These are phyloP conservation scores for Pachyuromys duprasi DNA, from an alignment of 2,797 vertebrate genomes.

Conservation along the genomic window DNA sequence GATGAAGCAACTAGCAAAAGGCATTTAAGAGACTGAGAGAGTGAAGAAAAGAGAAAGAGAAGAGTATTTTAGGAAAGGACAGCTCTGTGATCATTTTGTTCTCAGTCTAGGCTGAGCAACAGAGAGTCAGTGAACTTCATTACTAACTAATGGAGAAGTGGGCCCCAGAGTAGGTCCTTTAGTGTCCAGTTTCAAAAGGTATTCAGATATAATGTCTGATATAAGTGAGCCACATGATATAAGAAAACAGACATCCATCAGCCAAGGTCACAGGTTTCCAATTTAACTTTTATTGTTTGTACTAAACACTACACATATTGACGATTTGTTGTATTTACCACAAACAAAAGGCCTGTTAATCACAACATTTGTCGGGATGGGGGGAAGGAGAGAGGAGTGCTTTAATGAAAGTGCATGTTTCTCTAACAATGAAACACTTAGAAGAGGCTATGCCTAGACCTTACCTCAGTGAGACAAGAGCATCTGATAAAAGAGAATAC, in stretches of 20 bases:
- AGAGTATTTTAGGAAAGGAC: background rate
- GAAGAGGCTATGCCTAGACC: background rate
- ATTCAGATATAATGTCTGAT: slow-evolving; percentile 99
- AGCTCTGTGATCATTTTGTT: slow-evolving; percentile 90
- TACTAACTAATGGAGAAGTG: slow-evolving; percentile 93
- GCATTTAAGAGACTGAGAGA: background rate
- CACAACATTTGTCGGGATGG: slow-evolving; percentile 77
- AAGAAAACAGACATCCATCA: slow-evolving; percentile 98
- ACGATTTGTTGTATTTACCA: slow-evolving; percentile 89
- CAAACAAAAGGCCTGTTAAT: slow-evolving; percentile 89
- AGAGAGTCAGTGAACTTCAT: slow-evolving; percentile 96
- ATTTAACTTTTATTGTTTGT: slow-evolving; percentile 88
- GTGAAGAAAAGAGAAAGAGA: background rate
- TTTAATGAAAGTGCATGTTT: background rate
- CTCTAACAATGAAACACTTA: background rate
- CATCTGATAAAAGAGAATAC: background rate
- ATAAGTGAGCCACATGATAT: slow-evolving; percentile 98
- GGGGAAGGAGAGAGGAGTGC: background rate
- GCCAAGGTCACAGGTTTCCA: slow-evolving; percentile 95
- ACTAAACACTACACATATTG: slow-evolving; percentile 88
- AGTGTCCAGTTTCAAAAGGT: slow-evolving; percentile 99
- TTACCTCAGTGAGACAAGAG: background rate
- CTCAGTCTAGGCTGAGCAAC: slow-evolving; percentile 97
- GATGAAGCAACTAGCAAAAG: background rate
- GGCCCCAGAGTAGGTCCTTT: slow-evolving; percentile 97